A percentile compares a stretch with the other conserved stretches of the same genome.
phyloP scores from a whole-genome alignment of 1,140 invertebrate species.

The Uloborus diversus region DNA sequence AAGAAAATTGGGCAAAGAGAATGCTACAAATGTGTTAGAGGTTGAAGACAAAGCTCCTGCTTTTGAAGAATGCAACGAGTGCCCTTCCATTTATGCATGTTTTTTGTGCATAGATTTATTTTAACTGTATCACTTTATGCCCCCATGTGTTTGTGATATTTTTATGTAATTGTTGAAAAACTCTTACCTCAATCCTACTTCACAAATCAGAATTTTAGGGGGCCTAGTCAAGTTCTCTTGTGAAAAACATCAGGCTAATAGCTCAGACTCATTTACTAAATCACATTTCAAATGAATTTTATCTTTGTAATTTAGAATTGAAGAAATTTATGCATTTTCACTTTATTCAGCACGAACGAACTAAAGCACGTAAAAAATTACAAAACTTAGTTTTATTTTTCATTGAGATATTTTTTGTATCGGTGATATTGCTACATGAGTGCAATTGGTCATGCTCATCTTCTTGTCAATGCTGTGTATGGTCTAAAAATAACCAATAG shows the following conservation, averaged over 20 bases:
- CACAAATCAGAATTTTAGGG: constrained; percentile 23
- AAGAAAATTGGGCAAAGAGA: background rate
- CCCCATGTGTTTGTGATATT: constrained; percentile 34
- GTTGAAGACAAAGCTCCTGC: background rate
- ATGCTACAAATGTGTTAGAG: constrained; percentile 1
- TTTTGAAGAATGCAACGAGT: background rate
- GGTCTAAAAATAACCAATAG: no score
- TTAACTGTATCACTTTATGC: constrained; percentile 33
- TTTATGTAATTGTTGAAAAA: constrained; percentile 30
- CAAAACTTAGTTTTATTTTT: background rate
- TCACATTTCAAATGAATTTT: constrained; percentile 15
- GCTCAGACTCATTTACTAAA: background rate
- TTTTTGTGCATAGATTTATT: constrained; percentile 23
- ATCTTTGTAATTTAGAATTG: constrained; percentile 13
- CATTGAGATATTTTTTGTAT: no score
- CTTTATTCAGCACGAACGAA: background rate
- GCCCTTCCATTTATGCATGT: constrained; percentile 11
- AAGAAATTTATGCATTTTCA: background rate
- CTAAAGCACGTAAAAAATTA: background rate
- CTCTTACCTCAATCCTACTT: constrained; percentile 47
- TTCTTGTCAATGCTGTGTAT: no score
- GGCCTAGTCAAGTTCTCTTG: constrained; percentile 41
- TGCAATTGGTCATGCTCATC: no score
- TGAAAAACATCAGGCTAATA: background rate
- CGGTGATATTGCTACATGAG: no score